These are phyloP conservation scores for Eristalis tenax DNA, from an alignment of 2,888 invertebrate species.

Conservation along the genomic window DNA sequence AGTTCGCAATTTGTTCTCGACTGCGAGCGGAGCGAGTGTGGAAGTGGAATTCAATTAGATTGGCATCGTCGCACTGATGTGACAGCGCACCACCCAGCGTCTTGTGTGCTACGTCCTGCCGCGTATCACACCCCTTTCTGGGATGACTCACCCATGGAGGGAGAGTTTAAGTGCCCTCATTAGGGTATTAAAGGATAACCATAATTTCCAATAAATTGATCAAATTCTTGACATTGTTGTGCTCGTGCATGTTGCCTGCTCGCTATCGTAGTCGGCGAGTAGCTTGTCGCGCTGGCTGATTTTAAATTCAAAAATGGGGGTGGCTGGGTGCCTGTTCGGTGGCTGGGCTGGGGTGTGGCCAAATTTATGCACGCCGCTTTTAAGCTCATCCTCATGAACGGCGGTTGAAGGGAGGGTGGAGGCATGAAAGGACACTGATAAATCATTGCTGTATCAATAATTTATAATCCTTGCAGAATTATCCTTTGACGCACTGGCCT, in stretches of 20 bases:
- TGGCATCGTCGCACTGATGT: constrained; percentile 40
- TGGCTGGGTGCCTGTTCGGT: too few species aligned
- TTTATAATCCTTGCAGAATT: constrained; percentile 59
- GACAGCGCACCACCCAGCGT: background rate
- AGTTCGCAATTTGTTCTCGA: constrained; percentile 47
- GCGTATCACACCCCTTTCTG: background rate
- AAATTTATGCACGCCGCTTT: constrained; percentile 50
- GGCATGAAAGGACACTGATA: constrained; percentile 25
- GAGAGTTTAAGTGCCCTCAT: constrained; percentile 68
- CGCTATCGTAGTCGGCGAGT: background rate
- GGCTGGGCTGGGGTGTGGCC: background rate
- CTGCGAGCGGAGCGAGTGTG: constrained; percentile 21
- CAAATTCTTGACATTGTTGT: constrained; percentile 55
- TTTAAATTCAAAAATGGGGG: constrained; percentile 17
- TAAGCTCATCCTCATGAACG: constrained; percentile 31
- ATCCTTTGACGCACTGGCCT: constrained; percentile 60
- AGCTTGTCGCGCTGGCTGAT: constrained; percentile 5
- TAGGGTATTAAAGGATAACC: constrained; percentile 73
- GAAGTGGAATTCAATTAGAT: constrained; percentile 49
- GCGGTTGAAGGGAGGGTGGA: background rate
- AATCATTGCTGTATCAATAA: constrained; percentile 66
- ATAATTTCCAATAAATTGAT: constrained; percentile 73
- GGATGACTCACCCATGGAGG: constrained; percentile 8
- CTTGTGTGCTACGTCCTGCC: too few species aligned
- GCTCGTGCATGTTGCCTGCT: constrained; percentile 45